Evolutionary conservation across 1,140 invertebrate genomes (phyloP).

Genomic region (Bombus sibiricus): DNA sequence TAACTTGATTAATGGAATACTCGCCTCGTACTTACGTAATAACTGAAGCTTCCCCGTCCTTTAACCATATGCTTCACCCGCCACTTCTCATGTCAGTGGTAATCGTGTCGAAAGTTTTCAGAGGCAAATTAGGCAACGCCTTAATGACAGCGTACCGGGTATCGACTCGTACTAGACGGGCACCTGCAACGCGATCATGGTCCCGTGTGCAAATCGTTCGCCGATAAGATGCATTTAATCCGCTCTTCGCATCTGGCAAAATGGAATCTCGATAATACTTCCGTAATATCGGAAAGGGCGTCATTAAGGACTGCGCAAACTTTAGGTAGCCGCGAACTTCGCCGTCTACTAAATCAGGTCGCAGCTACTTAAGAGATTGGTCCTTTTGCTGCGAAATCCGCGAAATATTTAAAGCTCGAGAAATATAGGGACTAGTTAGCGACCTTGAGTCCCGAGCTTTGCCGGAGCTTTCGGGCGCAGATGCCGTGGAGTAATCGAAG

Average conservation of each 20-base stretch:
- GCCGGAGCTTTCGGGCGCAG: constrained; percentile 28
- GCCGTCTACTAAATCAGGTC: constrained; percentile 22
- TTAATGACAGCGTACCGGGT: constrained; percentile 1
- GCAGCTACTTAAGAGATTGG: constrained; percentile 52
- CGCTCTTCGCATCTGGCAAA: neutral
- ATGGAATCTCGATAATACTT: constrained; percentile 4
- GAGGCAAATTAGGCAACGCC: neutral
- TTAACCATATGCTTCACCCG: constrained; percentile 49
- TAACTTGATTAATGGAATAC: constrained; percentile 72
- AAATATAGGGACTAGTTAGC: constrained; percentile 32
- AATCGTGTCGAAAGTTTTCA: constrained; percentile 55
- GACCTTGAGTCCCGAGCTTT: constrained; percentile 43
- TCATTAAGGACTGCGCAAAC: constrained; percentile 10
- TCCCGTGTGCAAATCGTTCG: neutral
- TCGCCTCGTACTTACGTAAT: constrained; percentile 67
- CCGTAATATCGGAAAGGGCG: neutral
- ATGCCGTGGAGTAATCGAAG: constrained; percentile 51
- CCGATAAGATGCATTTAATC: constrained; percentile 1
- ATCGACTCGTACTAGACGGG: neutral
- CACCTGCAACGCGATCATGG: neutral
- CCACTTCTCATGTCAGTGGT: constrained; percentile 49
- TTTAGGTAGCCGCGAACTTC: constrained; percentile 16
- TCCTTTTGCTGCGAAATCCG: constrained; percentile 31
- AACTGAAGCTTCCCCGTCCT: constrained; percentile 35
- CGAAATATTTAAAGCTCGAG: constrained; percentile 38